Base-by-base conservation (phyloP, 2,797 vertebrate species). In the Anguilla megastoma region DNA sequence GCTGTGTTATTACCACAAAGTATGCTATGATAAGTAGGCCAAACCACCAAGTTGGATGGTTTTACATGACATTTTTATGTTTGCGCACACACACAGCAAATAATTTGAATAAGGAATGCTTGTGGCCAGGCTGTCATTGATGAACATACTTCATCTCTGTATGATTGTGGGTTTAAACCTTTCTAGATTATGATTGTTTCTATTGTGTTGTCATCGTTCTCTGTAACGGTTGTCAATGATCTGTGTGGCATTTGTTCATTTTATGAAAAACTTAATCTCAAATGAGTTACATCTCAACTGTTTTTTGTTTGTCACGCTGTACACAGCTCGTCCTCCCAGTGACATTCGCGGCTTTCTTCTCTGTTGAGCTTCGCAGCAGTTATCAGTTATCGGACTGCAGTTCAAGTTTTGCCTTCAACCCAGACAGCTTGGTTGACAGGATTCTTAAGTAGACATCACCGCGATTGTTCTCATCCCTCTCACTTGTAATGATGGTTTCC, bases 401-500 rank as follows among this genome's bases (percentile, higher is more conserved):
- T 85, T 58, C 74, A 85, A 82, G 84, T 89, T 88, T 80, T 60
- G 56, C 89, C 33, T 83, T 63, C 86, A 80, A 41, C 87, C 87
- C 89, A 89, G 87, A 52, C 58, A 48, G 33, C 66, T 63, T 63
- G 66, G 56, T 85, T 82, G 84, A 63, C 58, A 85, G 84, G 56
- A 33, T 16, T 58, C 79, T 10, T 85, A 30, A 60, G 18, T 12
- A 63, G 33, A 63, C 33, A 54, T 56, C 54, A n/a, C 18, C 10
- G 16, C 52, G 3, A 41, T 63, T 85, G 56, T 45, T 71, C 24
- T 74, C 66, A 16, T 14, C 16, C 66, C n/a, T 71, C 85, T 66
- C 63, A 54, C 63, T 45, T 52, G 41, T 27, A 86, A 27, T 12
- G 8, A 16, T 74, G 41, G 85, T 50, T 30, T 41, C 12, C 8